Evolutionary conservation across 1,140 invertebrate genomes (phyloP), one percentile per base, ranked within the genome.

Genomic region (Orussus abietinus): DNA sequence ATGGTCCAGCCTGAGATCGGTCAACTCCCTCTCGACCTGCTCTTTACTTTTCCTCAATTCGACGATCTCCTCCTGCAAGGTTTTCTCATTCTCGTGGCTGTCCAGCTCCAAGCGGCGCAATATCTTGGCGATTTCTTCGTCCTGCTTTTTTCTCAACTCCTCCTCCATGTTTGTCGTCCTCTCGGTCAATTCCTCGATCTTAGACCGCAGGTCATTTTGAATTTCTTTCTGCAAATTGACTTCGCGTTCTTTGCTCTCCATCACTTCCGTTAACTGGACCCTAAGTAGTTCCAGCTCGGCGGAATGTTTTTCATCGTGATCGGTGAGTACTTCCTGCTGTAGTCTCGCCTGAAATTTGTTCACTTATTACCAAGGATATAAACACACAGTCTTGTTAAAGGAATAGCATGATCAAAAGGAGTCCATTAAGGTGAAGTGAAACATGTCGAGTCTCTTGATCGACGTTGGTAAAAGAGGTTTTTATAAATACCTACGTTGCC

Each of bases 271-370:
- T 7, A 69, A 21, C 39, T 68, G 47, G 3, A 11, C 21, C n/a
- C 53, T 51, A n/a, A 68, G 37, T 3, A 32, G 12, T 13, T 61
- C 39, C 1, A 55, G 19, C 40, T 69, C 61, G 1, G 6, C 10
- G 36, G 47, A 38, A 32, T 63, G 44, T 13, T 60, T 66, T 12
- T 64, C 46, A 11, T 56, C 49, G 4, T 53, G 46, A 33, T 21
- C 44, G 0, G 58, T 47, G 12, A 64, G 41, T 18, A 66, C 30
- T 30, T 62, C 49, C 18, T 64, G 54, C 7, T 69, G 65, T 5
- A 63, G 26, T 30, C 48, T 54, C 10, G 59, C 55, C 64, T 68
- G 18, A 1, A 42, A 42, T 32, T 25, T 25, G 22, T 25, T 25
- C 6, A 25, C n/a, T 25, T 25, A 25, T 6, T 25, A 25, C 6